phyloP scores from a whole-genome alignment of 2,113 vertebrate species.

The Mirounga angustirostris region DNA sequence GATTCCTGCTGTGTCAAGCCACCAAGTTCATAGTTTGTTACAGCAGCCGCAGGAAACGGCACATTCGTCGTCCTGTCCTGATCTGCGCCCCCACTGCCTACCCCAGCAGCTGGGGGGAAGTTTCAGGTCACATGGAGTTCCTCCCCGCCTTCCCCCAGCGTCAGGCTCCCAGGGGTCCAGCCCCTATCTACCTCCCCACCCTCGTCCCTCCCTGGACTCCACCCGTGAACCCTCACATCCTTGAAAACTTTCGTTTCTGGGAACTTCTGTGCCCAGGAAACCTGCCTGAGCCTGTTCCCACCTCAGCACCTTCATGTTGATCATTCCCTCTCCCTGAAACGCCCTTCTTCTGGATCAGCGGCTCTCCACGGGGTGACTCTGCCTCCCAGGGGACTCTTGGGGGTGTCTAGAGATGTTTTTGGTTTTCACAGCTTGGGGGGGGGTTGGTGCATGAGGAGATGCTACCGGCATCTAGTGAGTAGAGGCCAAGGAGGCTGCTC shows the following conservation, averaged over 20 bases:
- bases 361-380: background rate
- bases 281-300: background rate
- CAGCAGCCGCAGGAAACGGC: background rate
- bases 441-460: accelerated
- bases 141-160: background rate
- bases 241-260: constrained; percentile 26
- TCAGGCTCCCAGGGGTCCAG: accelerated
- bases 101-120: background rate
- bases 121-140: background rate
- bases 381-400: accelerated
- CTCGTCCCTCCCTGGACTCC: background rate
- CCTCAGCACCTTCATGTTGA: accelerated
- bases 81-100: background rate
- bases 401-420: background rate
- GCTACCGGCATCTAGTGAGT: background rate
- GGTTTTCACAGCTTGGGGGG: background rate
- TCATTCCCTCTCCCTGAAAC: accelerated
- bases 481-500: background rate
- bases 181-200: background rate
- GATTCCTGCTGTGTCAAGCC: background rate
- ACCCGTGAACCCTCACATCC: background rate
- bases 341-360: too few relatives aligned
- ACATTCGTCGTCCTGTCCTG: too few relatives aligned
- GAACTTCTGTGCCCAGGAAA: constrained; percentile 37
- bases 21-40: too few relatives aligned